Base-by-base conservation (phyloP, 2,113 vertebrate species). In the Melanostigma gelatinosum region DNA sequence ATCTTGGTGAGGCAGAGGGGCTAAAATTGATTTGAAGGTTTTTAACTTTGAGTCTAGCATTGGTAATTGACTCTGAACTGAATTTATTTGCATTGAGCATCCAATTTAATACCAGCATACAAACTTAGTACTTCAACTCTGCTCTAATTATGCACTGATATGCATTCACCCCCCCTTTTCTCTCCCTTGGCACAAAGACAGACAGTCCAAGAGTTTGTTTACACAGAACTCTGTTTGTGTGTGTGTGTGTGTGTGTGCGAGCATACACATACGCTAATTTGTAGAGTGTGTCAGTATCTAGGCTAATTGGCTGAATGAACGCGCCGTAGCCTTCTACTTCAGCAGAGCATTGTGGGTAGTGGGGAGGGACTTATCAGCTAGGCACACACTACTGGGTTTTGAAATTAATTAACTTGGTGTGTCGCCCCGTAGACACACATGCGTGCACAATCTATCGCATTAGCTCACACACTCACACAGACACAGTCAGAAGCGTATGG, bases 281-380 rank as follows among this genome's bases (percentile, higher is more conserved):
- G 90, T 88, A 88, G 90, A 90, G 90, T 93, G 93, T 89, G 90
- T 90, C 88, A 93, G 93, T 92, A 93, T 93, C 92, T 93, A 87
- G 89, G 91, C 94, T 95, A 95, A 95, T 94, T 95, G 95, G 94
- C 91, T 91, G 85, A 91, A 91, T 92, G 79, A 93, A 91, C 85
- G 85, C 57, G 71, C 85, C 86, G 86, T 81, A 88, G 85, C 88
- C 88, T 90, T 93, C 91, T 93, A 88, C 88, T 89, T 71, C 77
- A 88, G 93, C 88, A 88, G 90, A 90, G 91, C 90, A 94, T 94
- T 93, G 79, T 93, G 91, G 94, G 94, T 94, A 94, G 88, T 93
- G 84, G 93, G 94, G 94, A 95, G 95, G 94, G 93, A 94, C 92
- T 95, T 95, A 94, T 93, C 93, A 91, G 94, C 90, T 50, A 87